Base-by-base conservation (phyloP, 1,140 invertebrate species). In the Heliconius nattereri region DNA sequence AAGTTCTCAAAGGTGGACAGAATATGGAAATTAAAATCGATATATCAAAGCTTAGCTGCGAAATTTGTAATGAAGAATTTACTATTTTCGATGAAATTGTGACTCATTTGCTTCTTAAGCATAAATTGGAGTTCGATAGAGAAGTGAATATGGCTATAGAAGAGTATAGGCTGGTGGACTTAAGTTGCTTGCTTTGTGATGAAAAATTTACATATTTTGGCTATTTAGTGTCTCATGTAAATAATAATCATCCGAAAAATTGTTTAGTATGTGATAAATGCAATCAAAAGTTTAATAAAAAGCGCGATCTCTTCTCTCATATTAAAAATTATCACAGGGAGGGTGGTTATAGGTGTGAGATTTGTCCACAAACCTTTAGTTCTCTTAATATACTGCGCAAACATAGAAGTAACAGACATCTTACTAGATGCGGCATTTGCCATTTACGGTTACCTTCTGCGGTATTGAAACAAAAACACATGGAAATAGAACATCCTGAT, bases 1-100 rank as follows among this genome's bases (percentile, higher is more conserved):
- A 92, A 82, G 88, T 91, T 0, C 70, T 94, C 2, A 92, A 92
- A 79, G 92, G 92, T 13, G 90, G 92, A 20, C 86, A 89, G 37
- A 93, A 93, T 79, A 92, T 94, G 90, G 92, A 93, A 75, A 92
- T 94, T 9, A 94, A 94, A 89, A 85, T 94, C 7, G 92, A 94
- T 45, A 82, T 93, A 16, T 93, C 92, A 0, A 83, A 89, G 49
- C 83, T 94, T 16, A 75, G 72, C 13, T 94, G 92, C 52, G 86
- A 90, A 60, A 84, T 93, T 54, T 94, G 92, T 74, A 85, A 84
- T 1, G 90, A 91, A 80, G 75, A 83, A 7, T 89, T 90, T 71
- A 73, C 83, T 1, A 71, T 66, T 2, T 82, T 91, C 1, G 85
- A 90, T 26, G 89, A 90, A n/a, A 75, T 93, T 9, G 16, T 92